phyloP scores from a whole-genome alignment of 2,888 invertebrate species.

The Eulithis testata region DNA sequence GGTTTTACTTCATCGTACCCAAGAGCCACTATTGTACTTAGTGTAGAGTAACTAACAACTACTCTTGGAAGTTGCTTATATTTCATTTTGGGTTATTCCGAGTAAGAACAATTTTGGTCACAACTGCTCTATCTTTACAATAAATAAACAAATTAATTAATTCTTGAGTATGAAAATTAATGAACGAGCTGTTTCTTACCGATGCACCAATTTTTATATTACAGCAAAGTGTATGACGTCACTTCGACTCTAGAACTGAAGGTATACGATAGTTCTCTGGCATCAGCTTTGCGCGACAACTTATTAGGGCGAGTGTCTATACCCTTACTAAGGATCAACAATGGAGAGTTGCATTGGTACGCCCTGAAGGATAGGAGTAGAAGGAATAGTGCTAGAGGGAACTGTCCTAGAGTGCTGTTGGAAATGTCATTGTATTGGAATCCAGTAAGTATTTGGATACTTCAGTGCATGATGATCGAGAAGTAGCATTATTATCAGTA shows the following conservation, averaged over 20 bases:
- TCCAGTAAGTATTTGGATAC: conserved; percentile 61
- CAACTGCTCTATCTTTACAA: too few relatives aligned
- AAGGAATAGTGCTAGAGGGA: conserved; percentile 65
- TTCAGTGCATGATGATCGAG: background rate
- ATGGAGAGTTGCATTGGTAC: conserved; percentile 68
- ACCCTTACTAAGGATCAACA: conserved; percentile 65
- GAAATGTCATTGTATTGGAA: conserved; percentile 72
- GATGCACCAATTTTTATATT: conserved; percentile 35
- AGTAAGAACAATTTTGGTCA: too few relatives aligned
- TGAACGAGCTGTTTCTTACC: too few relatives aligned
- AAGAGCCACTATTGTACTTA: too few relatives aligned
- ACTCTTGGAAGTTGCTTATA: too few relatives aligned
- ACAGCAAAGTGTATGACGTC: conserved; percentile 73
- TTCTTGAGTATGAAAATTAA: too few relatives aligned
- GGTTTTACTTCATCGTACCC: too few relatives aligned
- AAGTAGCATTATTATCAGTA: too few relatives aligned
- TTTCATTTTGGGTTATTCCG: too few relatives aligned
- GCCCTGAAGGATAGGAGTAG: conserved; percentile 68
- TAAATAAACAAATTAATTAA: too few relatives aligned
- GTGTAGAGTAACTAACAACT: too few relatives aligned
- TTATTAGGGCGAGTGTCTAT: conserved; percentile 68
- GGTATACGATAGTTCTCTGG: conserved; percentile 63
- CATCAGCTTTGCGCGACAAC: conserved; percentile 55
- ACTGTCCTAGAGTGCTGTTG: conserved; percentile 69
- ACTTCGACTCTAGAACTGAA: conserved; percentile 70